Evolutionary conservation across 2,113 vertebrate genomes (phyloP), one percentile per base, ranked within the genome.

Genomic region (Caretta caretta): DNA sequence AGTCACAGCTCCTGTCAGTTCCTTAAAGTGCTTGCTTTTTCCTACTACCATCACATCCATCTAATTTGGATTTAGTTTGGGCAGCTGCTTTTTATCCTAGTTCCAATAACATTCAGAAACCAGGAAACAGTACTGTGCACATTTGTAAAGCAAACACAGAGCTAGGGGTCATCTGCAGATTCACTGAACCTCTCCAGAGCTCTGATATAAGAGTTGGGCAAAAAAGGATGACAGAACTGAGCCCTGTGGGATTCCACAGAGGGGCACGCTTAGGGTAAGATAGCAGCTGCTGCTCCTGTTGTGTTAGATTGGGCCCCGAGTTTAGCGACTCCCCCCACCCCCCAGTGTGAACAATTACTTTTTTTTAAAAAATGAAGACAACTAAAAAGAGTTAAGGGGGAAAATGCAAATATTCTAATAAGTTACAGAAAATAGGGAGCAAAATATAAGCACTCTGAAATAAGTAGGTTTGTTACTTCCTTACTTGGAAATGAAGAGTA

Each of bases 11-110:
- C 8, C 86, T 51, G 10, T 4, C 69, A 84, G 62, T 5, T 54
- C 51, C 53, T 10, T 1, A 1, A 88, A 62, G 46, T 8, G 65
- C 4, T 80, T 86, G 65, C 53, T 65, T n/a, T 38, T 75, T 46
- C 69, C 38, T 48, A 5, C 27, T 83, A 11, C 20, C 46, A 6
- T 8, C 49, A 12, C 85, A 84, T 1, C 0, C 0, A 10, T 31
- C 72, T 1, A 11, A 50, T 29, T 38, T 78, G 85, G 13, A 11
- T 85, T 84, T 87, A 8, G 35, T 48, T 16, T 38, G 84, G 19
- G 7, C 10, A 10, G 16, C 81, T 42, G n/a, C 76, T 83, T 48
- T 92, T 54, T 85, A 0, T 11, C 46, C 56, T 25, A 12, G 31
- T 31, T 92, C 75, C 83, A 88, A 25, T 16, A 46, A 65, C 10